Evolutionary conservation across 1,140 invertebrate species (phyloP), one percentile per base, ranked within the genome.

Genomic region (Drosophila bifasciata): DNA sequence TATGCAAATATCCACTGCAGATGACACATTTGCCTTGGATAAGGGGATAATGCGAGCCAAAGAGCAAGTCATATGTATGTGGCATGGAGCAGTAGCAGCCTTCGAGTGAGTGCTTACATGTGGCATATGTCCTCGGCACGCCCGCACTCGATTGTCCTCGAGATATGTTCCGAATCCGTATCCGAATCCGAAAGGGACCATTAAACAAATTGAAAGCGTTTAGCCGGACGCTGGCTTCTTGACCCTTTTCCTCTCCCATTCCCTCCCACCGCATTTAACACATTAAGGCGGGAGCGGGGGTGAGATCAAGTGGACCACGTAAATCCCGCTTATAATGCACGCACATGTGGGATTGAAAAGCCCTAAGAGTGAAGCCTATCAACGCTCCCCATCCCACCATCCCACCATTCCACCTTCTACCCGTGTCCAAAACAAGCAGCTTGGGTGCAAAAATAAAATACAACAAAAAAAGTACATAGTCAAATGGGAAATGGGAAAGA

Each of bases 121-220:
- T 40, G 58, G 49, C 60, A 76, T 80, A 76, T 85, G 80, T 85
- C 77, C 76, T 64, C 63, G 63, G 53, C 80, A 85, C 81, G 40
- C 72, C 76, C 81, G 63, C 44, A 44, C 57, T 85, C 72, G 60
- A 76, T 79, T 84, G 80, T 76, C 51, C 45, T 80, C 60, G 45
- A 69, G 45, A 60, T 43, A 28, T 36, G 40, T 0, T 8, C 46
- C 58, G 53, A 51, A 59, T 62, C 51, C 9, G 16, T 46, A 66
- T 60, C 39, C 49, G 41, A 51, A 63, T 36, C 68, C 59, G 68
- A 72, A 70, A 40, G 55, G 67, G 55, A 88, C 81, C 81, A 86
- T 86, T 86, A 88, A 88, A 59, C 83, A 86, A 86, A 86, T 86
- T 86, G 83, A 86, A 86, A 88, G 75, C 81, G 69, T 86, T 85